Conservation (phyloP, 1,140 invertebrate genomes). For the Zaprionus capensis region DNA sequence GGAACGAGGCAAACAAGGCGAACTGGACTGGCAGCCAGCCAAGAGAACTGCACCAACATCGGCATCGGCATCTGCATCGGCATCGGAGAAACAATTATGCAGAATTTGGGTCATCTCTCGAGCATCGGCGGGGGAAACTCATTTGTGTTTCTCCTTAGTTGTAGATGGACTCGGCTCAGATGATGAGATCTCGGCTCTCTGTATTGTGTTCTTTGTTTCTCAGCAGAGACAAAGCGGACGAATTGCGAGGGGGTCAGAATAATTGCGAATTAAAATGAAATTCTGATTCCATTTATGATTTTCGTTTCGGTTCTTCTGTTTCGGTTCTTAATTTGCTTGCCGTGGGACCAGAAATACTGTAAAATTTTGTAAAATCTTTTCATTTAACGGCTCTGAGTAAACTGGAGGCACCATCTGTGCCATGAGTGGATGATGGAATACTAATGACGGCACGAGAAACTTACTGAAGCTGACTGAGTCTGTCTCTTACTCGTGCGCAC, state of each 20-base stretch:
- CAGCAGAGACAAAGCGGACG: slow-evolving; percentile 46
- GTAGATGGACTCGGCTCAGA: slow-evolving; percentile 14
- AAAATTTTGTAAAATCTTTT: slow-evolving; percentile 45
- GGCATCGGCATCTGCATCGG: background rate
- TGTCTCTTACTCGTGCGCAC: background rate
- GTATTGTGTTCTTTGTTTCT: slow-evolving; percentile 24
- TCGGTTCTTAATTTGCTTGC: slow-evolving; percentile 25
- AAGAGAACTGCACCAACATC: slow-evolving; percentile 41
- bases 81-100: slow-evolving; percentile 68
- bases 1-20: slow-evolving; percentile 30
- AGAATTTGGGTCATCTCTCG: slow-evolving; percentile 71
- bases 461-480: background rate
- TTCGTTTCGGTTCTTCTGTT: too few relatives aligned
- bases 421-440: background rate
- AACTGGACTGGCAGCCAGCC: slow-evolving; percentile 23
- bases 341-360: slow-evolving; percentile 35
- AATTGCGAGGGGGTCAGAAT: slow-evolving; percentile 47
- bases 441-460: slow-evolving; percentile 1
- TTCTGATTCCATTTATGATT: slow-evolving; percentile 59
- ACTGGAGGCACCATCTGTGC: background rate
- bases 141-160: slow-evolving; percentile 39
- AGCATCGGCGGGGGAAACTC: slow-evolving; percentile 28
- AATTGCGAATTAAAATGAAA: slow-evolving; percentile 69
- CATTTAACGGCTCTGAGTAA: slow-evolving; percentile 56
- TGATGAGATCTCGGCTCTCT: slow-evolving; percentile 59